These are phyloP conservation scores for Sebastes nivosus DNA, from an alignment of 2,797 vertebrate genomes.

Conservation along the genomic window DNA sequence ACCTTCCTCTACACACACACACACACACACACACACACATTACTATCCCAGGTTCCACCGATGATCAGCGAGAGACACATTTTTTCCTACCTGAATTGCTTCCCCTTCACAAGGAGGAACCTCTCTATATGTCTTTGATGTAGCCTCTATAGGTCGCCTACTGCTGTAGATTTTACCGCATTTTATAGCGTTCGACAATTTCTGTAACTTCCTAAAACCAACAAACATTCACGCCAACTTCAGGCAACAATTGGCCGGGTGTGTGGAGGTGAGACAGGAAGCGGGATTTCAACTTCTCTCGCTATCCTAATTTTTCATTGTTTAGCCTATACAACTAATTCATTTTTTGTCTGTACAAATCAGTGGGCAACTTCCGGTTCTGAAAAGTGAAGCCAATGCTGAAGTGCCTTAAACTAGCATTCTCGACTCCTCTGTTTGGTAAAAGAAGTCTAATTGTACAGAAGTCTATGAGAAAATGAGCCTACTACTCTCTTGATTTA, in stretches of 20 bases:
- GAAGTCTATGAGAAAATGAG: no score
- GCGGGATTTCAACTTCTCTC: background rate
- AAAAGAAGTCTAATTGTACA: no score
- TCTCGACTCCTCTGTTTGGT: no score
- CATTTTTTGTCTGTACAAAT: no score
- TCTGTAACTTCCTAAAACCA: background rate
- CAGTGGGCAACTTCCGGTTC: no score
- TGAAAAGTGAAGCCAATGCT: no score
- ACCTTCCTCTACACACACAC: conserved; percentile 25
- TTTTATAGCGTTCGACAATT: background rate
- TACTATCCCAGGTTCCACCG: conserved; percentile 6
- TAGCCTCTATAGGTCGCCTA: background rate
- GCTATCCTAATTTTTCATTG: background rate
- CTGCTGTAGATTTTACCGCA: background rate
- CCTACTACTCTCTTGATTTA: no score
- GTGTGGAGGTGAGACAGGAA: background rate
- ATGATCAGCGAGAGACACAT: background rate
- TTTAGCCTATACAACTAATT: background rate
- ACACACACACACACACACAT: conserved; percentile 11
- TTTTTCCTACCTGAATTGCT: conserved; percentile 22
- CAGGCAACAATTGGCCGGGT: background rate
- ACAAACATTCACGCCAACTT: background rate
- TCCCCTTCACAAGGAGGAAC: conserved; percentile 1
- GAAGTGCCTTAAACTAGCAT: no score
- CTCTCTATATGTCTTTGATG: background rate